Percentiles rank a stretch among this genome's conserved stretches.
phyloP scores from a whole-genome alignment of 2,113 vertebrate genomes.

The human (Homo sapiens) region GRCh38 chr13:101393001-101393500 shows the following conservation, averaged over 20 bases:
- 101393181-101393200: not conserved
- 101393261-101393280: not conserved
- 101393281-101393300: not conserved
- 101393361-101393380: not conserved
- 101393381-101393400: not conserved
- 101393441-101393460: not conserved
- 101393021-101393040: not conserved
- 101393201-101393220: not conserved
- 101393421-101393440: not conserved
- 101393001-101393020: not conserved
- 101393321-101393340: not conserved
- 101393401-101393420: not conserved
- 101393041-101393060: accelerated
- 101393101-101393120: not conserved
- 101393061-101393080: not conserved
- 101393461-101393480: not conserved
- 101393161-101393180: not conserved
- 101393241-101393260: not conserved
- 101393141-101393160: not conserved
- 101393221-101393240: not conserved
- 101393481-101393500: not conserved
- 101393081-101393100: not conserved
- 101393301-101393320: not conserved
- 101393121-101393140: not conserved
- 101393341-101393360: not conserved